These are phyloP conservation scores for Ornithorhynchus anatinus DNA, from an alignment of 2,113 vertebrate genomes.

Conservation along the genomic window DNA sequence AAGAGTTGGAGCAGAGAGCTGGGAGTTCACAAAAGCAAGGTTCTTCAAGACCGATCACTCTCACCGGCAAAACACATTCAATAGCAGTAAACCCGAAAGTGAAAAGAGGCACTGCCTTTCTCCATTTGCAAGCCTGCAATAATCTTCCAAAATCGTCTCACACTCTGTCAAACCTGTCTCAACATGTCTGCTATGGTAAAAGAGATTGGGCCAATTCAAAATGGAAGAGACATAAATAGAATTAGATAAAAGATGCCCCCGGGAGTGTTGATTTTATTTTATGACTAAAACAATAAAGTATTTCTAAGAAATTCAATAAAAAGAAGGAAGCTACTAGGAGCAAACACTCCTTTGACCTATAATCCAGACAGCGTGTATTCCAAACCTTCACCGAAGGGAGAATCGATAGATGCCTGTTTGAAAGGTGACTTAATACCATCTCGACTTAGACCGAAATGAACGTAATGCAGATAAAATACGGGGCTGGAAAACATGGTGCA, in stretches of 20 bases:
- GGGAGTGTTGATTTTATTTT: conserved; percentile 19
- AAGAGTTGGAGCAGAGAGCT: no score
- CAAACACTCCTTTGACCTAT: conserved; percentile 35
- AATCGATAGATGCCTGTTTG: conserved; percentile 22
- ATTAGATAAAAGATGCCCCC: conserved; percentile 40
- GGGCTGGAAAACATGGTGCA: background rate
- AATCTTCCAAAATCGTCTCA: conserved; percentile 19
- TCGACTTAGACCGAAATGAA: conserved; percentile 2
- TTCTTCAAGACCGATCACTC: conserved; percentile 25
- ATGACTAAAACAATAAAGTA: conserved; percentile 19
- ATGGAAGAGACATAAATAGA: conserved; percentile 24
- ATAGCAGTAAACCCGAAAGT: conserved; percentile 42
- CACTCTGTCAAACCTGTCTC: conserved; percentile 25
- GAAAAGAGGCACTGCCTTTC: conserved; percentile 35
- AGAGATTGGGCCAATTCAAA: conserved; percentile 30
- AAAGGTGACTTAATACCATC: background rate
- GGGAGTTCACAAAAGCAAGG: conserved; percentile 11
- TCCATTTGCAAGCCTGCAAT: conserved; percentile 36
- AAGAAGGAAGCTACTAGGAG: conserved; percentile 24
- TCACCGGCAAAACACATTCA: conserved; percentile 21
- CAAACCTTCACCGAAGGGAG: conserved; percentile 44
- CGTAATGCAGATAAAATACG: background rate
- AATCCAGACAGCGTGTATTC: background rate
- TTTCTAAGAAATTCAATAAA: conserved; percentile 29
- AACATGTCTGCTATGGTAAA: conserved; percentile 17